phyloP scores from a whole-genome alignment of 2,888 invertebrate species.

The Cryptosula pallasiana region DNA sequence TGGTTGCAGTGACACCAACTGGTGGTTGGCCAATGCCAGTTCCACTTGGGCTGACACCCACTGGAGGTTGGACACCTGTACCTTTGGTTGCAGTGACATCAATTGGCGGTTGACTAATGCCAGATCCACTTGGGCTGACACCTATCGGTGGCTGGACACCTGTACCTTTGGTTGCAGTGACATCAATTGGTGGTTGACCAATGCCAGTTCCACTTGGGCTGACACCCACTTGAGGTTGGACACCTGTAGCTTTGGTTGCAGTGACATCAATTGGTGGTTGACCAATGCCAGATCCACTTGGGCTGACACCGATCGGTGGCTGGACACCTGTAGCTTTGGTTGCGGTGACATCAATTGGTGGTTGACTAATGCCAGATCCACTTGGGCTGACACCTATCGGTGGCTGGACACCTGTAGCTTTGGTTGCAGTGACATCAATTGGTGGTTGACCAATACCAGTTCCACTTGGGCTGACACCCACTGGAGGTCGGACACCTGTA shows the following conservation, averaged over 20 bases:
- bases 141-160: background rate
- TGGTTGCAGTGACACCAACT: background rate
- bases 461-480: background rate
- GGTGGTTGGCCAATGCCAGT: background rate
- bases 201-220: background rate
- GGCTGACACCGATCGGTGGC: background rate
- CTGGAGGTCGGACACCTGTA: background rate
- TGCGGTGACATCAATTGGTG: background rate
- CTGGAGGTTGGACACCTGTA: background rate
- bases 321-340: background rate
- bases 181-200: background rate
- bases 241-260: background rate
- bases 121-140: background rate
- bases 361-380: background rate
- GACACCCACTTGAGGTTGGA: background rate
- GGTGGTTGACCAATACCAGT: background rate
- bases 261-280: background rate
- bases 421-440: background rate
- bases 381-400: background rate
- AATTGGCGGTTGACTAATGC: background rate
- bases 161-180: background rate
- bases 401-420: background rate
- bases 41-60: background rate
- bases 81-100: background rate
- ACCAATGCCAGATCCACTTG: background rate